phyloP scores from a whole-genome alignment of 2,888 invertebrate species.

The Biston betularia region DNA sequence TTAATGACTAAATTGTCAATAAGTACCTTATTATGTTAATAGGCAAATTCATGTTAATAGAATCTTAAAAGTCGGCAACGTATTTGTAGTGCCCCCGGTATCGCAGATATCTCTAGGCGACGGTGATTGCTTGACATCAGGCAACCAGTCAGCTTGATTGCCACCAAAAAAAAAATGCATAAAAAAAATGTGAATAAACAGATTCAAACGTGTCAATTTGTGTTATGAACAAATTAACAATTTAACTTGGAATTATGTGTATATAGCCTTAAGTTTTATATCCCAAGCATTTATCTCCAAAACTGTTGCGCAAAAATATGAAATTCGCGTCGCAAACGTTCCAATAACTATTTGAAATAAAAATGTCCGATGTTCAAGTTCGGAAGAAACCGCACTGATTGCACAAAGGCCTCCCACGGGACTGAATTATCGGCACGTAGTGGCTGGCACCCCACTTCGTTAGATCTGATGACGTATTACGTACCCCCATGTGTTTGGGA shows the following conservation, averaged over 20 bases:
- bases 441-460: conserved; percentile 71
- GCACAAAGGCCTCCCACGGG: conserved; percentile 82
- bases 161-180: too few species aligned
- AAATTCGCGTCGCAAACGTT: conserved; percentile 30
- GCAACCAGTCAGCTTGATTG: too few species aligned
- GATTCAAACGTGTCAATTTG: too few species aligned
- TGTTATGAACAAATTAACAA: too few species aligned
- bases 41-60: too few species aligned
- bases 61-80: too few species aligned
- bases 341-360: conserved; percentile 61
- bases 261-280: not conserved
- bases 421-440: conserved; percentile 81
- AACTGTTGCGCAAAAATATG: conserved; percentile 10
- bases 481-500: conserved; percentile 19
- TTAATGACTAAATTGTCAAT: too few species aligned
- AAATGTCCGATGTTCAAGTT: conserved; percentile 58
- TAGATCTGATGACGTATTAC: conserved; percentile 45
- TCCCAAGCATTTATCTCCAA: not conserved
- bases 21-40: too few species aligned
- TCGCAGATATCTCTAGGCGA: too few species aligned
- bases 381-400: conserved; percentile 83
- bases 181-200: too few species aligned
- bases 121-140: too few species aligned
- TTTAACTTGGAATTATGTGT: not conserved
- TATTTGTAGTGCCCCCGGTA: too few species aligned